A percentile compares a stretch with the other conserved stretches of the same genome.
Conservation (phyloP, 2,797 vertebrate species). For the Balearica regulorum region DNA sequence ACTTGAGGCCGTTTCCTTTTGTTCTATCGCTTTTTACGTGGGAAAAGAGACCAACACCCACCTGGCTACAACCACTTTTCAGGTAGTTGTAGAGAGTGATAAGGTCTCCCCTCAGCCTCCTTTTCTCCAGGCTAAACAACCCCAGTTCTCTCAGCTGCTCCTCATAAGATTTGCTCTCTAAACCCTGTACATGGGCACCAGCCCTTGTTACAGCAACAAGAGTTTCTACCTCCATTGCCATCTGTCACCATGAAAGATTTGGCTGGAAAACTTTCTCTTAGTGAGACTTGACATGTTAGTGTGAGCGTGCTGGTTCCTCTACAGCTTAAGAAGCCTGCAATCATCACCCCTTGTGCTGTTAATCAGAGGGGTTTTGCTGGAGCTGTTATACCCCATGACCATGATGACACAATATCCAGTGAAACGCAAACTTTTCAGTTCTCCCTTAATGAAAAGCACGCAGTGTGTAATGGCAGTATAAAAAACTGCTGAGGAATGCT, state of each 20-base stretch:
- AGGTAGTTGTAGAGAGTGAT: too few relatives aligned
- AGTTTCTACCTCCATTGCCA: neutral
- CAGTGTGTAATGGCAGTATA: neutral
- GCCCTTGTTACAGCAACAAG: neutral
- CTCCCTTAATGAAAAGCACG: constrained; percentile 24
- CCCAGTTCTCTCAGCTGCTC: too few relatives aligned
- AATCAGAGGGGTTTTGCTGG: neutral
- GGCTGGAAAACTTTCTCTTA: neutral
- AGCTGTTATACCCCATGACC: neutral
- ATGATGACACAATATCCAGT: neutral
- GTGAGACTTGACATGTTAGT: accelerated
- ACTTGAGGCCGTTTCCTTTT: too few relatives aligned
- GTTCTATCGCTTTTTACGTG: too few relatives aligned
- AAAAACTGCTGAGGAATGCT: constrained; percentile 9
- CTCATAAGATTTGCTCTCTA: too few relatives aligned
- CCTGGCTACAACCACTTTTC: too few relatives aligned
- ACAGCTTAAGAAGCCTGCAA: neutral
- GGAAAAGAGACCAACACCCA: too few relatives aligned
- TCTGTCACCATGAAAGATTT: neutral
- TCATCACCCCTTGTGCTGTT: neutral
- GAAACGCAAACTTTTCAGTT: neutral
- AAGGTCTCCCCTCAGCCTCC: too few relatives aligned
- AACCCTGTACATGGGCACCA: neutral
- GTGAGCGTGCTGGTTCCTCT: neutral
- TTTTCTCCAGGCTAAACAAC: too few relatives aligned